Percentiles rank a stretch among this genome's conserved stretches.
phyloP scores from a whole-genome alignment of 64 coral and sea anemone genomes.

The Catalaphyllia jardinei region DNA sequence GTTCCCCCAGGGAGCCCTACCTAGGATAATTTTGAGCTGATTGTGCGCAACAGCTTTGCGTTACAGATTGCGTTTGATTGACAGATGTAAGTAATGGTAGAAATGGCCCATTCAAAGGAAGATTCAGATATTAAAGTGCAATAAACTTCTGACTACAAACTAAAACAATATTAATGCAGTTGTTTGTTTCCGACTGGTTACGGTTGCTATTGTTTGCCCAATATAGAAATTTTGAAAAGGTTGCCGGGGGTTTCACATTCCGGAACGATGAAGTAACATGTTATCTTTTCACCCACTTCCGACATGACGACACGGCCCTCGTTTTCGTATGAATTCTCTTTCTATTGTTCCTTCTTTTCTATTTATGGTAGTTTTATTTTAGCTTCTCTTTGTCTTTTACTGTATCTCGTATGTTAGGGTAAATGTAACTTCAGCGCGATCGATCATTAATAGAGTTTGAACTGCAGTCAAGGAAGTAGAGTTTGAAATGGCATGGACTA shows the following conservation, averaged over 20 bases:
- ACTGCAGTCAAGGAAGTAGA: background rate
- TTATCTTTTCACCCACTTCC: background rate
- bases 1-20: background rate
- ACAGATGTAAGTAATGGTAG: background rate
- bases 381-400: no score
- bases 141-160: constrained; percentile 26
- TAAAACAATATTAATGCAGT: background rate
- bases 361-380: no score
- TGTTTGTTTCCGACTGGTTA: constrained; percentile 23
- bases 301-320: no score
- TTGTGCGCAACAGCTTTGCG: constrained; percentile 1
- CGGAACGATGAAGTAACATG: constrained; percentile 16
- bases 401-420: no score
- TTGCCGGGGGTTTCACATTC: constrained; percentile 22
- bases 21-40: background rate
- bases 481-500: background rate
- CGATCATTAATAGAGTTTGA: background rate
- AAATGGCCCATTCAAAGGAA: background rate
- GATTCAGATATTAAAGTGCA: background rate
- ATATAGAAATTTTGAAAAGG: background rate
- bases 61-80: constrained; percentile 17
- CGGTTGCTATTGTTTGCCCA: constrained; percentile 19
- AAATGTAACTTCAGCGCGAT: background rate
- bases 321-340: no score
- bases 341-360: no score